Evolutionary conservation across 2,113 vertebrate species (phyloP), one percentile per base, ranked within the genome.

Genomic region (Carassius carassius): DNA sequence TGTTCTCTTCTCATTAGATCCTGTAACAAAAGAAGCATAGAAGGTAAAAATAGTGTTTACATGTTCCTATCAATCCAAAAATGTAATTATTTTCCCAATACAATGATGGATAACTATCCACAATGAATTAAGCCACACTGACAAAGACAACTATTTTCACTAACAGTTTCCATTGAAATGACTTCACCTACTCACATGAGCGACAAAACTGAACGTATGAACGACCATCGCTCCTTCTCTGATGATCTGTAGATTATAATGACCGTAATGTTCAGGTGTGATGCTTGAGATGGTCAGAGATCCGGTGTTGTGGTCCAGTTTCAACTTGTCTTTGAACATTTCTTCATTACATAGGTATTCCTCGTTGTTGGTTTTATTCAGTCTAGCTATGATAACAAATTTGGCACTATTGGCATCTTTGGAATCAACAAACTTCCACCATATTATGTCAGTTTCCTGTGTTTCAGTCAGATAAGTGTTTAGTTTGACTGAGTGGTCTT

Each of bases 201-300:
- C 9, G 12, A 72, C 19, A n/a, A n/a, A 10, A n/a, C n/a, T n/a
- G 37, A 72, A 72, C 0, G 69, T 72, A 72, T 44, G 69, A n/a
- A 72, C 1, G 19, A 2, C 35, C 37, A 72, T 72, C 35, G 41
- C 35, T 72, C 19, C 69, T 2, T n/a, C 1, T 0, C 35, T 44
- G 69, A 5, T 72, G 35, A 72, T 72, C 1, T 72, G 69, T n/a
- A 44, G 69, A 44, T 72, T 72, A 44, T 72, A 72, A 72, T n/a
- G 10, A 44, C 69, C 69, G 3, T 41, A 72, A 10, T n/a, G 69
- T 72, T 72, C 21, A n/a, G 35, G 4, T 44, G 69, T 72, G 19
- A 72, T 21, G 3, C 37, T 72, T 3, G 35, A 6, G 37, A 72
- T 72, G 69, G 19, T 72, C 0, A 72, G 69, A 41, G 69, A 72